A percentile compares a stretch with the other conserved stretches of the same genome.
These are phyloP conservation scores for Actenoides hombroni DNA, from an alignment of 2,113 vertebrate genomes.

Conservation along the genomic window DNA sequence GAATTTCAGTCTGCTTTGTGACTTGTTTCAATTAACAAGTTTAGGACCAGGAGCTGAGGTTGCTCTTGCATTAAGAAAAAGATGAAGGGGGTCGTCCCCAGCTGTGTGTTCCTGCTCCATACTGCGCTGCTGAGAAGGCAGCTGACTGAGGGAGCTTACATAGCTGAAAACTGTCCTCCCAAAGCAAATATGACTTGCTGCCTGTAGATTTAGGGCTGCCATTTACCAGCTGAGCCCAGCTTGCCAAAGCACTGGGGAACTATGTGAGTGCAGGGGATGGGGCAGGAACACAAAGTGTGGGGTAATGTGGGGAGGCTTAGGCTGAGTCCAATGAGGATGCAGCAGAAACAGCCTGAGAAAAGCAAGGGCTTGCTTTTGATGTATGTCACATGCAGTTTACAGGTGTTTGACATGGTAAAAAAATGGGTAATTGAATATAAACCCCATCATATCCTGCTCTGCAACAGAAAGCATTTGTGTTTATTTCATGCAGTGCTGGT, in stretches of 20 bases:
- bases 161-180: not conserved
- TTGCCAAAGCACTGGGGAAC: accelerated
- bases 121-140: not conserved
- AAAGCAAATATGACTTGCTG: not conserved
- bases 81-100: not conserved
- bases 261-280: not conserved
- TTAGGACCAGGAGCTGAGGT: not conserved
- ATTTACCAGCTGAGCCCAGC: not conserved
- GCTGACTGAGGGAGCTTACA: not conserved
- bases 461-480: not conserved
- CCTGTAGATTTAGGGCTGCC: not conserved
- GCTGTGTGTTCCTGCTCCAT: not conserved
- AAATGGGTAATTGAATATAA: not conserved
- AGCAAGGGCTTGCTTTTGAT: not conserved
- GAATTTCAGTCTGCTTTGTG: not conserved
- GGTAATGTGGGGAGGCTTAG: accelerated
- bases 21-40: not conserved
- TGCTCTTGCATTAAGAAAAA: not conserved
- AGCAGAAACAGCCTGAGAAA: not conserved
- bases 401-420: not conserved
- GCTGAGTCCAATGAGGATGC: not conserved
- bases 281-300: accelerated
- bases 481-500: not conserved
- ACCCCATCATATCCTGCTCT: not conserved
- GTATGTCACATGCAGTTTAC: not conserved